phyloP scores from a whole-genome alignment of 2,113 vertebrate species.

The Gorsachius goisagi region DNA sequence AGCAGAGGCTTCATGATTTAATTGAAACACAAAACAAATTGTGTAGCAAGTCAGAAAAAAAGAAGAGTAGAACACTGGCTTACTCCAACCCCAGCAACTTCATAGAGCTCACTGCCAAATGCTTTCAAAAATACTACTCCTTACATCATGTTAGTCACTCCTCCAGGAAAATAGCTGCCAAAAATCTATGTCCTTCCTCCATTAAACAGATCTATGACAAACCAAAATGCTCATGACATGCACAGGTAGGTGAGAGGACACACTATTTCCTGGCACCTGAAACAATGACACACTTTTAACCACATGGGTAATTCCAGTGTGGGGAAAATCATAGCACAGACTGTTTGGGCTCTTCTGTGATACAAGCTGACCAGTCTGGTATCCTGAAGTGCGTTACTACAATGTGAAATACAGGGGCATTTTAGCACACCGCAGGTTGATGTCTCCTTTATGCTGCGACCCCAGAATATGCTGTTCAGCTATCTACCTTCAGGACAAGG shows the following conservation, averaged over 20 bases:
- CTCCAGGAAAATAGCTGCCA: not conserved
- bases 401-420: not conserved
- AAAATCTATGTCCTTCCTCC: not conserved
- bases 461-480: not conserved
- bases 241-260: not conserved
- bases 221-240: not conserved
- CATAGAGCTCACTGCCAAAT: not conserved
- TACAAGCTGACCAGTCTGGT: not conserved
- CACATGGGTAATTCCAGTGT: not conserved
- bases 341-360: not conserved
- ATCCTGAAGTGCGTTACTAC: fast-evolving
- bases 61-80: fast-evolving
- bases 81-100: not conserved
- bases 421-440: not conserved
- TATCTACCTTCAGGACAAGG: not conserved
- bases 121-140: not conserved
- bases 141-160: not conserved
- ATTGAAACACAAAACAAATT: not conserved
- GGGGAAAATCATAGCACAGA: not conserved
- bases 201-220: not conserved
- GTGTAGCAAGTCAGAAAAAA: not conserved
- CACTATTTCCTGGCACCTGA: not conserved
- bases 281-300: not conserved
- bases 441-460: not conserved
- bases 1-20: not conserved